Percentiles rank a stretch among this genome's conserved stretches.
phyloP scores from a whole-genome alignment of 2,888 invertebrate species.

The Athrips mouffetella region DNA sequence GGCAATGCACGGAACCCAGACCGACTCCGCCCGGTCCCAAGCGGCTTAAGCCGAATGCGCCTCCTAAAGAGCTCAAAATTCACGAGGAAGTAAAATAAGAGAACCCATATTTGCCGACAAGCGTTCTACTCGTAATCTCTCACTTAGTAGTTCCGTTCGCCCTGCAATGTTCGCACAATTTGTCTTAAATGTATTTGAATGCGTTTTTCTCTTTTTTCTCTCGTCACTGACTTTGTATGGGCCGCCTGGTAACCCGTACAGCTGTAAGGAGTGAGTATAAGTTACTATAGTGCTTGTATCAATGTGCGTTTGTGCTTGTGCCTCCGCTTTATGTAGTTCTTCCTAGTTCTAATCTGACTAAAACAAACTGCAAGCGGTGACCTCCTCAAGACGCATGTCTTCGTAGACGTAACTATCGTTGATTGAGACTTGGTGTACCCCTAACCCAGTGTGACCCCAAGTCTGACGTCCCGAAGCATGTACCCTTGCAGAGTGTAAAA shows the following conservation, averaged over 20 bases:
- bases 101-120: conserved; percentile 67
- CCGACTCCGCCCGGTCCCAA: conserved; percentile 53
- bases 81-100: conserved; percentile 70
- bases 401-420: conserved; percentile 42
- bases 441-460: conserved; percentile 42
- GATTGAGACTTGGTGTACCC: conserved; percentile 57
- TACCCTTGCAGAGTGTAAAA: conserved; percentile 73
- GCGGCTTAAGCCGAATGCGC: conserved; percentile 67
- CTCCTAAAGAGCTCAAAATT: conserved; percentile 71
- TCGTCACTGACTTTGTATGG: conserved; percentile 84
- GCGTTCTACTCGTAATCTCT: conserved; percentile 78
- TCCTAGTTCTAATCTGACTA: conserved; percentile 62
- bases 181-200: conserved; percentile 79
- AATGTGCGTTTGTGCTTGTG: conserved; percentile 76
- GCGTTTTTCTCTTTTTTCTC: conserved; percentile 80
- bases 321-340: conserved; percentile 71
- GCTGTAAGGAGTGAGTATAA: conserved; percentile 84
- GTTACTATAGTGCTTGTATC: conserved; percentile 79
- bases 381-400: conserved; percentile 52
- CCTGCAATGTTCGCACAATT: conserved; percentile 79
- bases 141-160: conserved; percentile 79
- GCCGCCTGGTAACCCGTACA: conserved; percentile 82
- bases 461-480: conserved; percentile 60
- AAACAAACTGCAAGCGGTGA: conserved; percentile 74
- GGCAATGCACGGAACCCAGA: conserved; percentile 62